phyloP scores from a whole-genome alignment of 1,140 invertebrate species.

The Aphelenchoides besseyi region DNA sequence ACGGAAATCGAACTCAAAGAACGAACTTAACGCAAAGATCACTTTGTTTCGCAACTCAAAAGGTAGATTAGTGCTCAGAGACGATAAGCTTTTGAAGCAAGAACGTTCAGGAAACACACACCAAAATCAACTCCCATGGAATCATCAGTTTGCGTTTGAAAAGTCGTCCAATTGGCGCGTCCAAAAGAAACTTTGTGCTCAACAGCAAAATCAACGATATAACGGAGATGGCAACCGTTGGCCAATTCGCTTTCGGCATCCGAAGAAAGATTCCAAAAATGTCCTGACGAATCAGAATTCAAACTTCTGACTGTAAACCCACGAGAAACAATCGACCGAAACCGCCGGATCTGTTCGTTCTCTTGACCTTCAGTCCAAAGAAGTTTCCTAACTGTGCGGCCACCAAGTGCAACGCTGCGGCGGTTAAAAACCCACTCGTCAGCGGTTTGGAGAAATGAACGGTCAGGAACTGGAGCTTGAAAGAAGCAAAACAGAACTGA shows the following conservation, averaged over 20 bases:
- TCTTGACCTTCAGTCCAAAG: neutral
- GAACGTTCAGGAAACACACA: neutral
- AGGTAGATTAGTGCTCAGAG: too few species aligned
- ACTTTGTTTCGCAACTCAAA: too few species aligned
- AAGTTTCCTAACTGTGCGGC: constrained; percentile 7
- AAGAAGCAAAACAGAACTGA: neutral
- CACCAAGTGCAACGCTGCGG: constrained; percentile 7
- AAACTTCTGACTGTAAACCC: too few species aligned
- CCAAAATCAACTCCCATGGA: constrained; percentile 15
- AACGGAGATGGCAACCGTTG: constrained; percentile 11
- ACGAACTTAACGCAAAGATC: neutral
- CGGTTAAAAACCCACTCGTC: constrained; percentile 14
- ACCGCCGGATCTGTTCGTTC: neutral
- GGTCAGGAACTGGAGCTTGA: constrained; percentile 10
- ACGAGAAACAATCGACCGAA: constrained; percentile 6
- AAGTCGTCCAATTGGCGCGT: neutral
- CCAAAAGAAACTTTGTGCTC: neutral
- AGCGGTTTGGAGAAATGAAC: constrained; percentile 17
- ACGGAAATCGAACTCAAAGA: neutral
- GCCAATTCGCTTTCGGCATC: neutral
- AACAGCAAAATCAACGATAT: constrained; percentile 3
- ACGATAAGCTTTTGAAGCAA: too few species aligned
- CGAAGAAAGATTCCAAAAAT: neutral
- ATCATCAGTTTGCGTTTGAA: neutral
- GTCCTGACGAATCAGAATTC: neutral